A percentile compares a stretch with the other conserved stretches of the same genome.
These are phyloP conservation scores for Pyxicephalus adspersus DNA, from an alignment of 2,113 vertebrate genomes.

Conservation along the genomic window DNA sequence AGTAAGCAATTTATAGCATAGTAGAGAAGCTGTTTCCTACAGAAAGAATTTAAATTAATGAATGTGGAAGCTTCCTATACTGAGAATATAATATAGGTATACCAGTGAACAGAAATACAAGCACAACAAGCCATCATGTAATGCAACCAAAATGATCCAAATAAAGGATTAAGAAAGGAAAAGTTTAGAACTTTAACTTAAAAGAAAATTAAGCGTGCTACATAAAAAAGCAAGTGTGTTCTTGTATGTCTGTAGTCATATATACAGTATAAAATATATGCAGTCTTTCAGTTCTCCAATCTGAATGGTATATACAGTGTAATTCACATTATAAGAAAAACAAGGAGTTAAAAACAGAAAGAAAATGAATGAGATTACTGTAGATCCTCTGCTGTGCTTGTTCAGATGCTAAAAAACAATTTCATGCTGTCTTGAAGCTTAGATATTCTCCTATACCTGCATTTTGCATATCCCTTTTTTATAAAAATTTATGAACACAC, in stretches of 20 bases:
- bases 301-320: not conserved
- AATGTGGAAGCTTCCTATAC: not conserved
- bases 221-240: no score
- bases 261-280: not conserved
- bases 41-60: constrained; percentile 31
- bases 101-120: not conserved
- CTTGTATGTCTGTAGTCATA: no score
- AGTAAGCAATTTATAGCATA: constrained; percentile 12
- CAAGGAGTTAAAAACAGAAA: not conserved
- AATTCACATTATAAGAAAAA: constrained; percentile 23
- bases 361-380: constrained; percentile 37
- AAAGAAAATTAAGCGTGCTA: no score
- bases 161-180: no score
- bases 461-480: constrained; percentile 25
- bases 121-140: not conserved
- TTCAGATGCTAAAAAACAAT: constrained; percentile 49
- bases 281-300: not conserved
- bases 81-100: constrained; percentile 13
- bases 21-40: not conserved
- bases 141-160: not conserved
- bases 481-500: constrained; percentile 4
- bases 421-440: constrained; percentile 43
- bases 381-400: constrained; percentile 44
- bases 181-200: no score
- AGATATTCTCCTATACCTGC: constrained; percentile 20